phyloP scores from a whole-genome alignment of 2,888 invertebrate species.

The Diaprepes abbreviatus region DNA sequence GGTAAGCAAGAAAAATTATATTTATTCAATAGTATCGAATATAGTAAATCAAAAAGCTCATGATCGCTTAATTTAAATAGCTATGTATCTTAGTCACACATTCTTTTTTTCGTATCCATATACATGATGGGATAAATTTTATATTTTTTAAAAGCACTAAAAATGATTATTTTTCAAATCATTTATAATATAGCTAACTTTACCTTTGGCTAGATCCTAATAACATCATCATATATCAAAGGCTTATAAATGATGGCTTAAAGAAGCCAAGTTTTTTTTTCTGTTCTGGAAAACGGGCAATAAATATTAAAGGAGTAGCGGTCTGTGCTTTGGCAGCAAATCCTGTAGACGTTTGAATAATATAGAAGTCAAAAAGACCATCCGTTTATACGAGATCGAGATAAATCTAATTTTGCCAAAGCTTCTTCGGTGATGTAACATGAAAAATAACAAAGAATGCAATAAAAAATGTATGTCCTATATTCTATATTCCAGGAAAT shows the following conservation, averaged over 20 bases:
- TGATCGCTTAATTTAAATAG: too few relatives aligned
- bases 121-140: too few relatives aligned
- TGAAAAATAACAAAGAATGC: not conserved
- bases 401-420: not conserved
- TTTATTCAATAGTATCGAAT: too few relatives aligned
- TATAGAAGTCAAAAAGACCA: not conserved
- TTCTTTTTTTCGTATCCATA: too few relatives aligned
- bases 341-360: not conserved
- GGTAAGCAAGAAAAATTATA: too few relatives aligned
- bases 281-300: not conserved
- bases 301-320: conserved; percentile 2
- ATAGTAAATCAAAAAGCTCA: too few relatives aligned
- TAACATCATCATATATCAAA: not conserved
- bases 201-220: conserved; percentile 1
- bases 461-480: not conserved
- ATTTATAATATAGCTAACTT: not conserved
- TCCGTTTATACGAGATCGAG: not conserved
- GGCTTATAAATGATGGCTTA: not conserved
- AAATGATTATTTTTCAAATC: too few relatives aligned
- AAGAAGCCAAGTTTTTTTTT: not conserved
- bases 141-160: too few relatives aligned
- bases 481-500: too few relatives aligned
- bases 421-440: not conserved
- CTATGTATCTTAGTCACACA: too few relatives aligned
- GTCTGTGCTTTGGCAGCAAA: not conserved